These are phyloP conservation scores for Prinia subflava DNA, from an alignment of 2,113 vertebrate species.

Conservation along the genomic window DNA sequence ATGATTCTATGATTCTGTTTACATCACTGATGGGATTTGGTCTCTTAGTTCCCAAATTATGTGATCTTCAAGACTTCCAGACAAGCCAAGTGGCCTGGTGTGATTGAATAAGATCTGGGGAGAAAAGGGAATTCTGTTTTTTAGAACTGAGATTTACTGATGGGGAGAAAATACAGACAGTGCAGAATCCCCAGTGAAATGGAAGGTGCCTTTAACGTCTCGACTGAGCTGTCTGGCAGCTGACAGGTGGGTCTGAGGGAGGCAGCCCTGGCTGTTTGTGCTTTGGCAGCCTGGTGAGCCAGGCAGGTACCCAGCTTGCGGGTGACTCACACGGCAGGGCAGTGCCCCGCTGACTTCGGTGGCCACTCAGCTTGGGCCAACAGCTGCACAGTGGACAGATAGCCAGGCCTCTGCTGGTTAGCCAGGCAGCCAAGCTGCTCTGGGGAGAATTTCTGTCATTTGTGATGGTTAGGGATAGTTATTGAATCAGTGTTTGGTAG, in stretches of 20 bases:
- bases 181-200: not conserved
- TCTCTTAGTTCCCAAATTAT: not conserved
- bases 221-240: not conserved
- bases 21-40: not conserved
- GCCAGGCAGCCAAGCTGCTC: not conserved
- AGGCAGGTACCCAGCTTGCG: not conserved
- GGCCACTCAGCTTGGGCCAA: not conserved
- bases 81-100: not conserved
- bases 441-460: not conserved
- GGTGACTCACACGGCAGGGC: rapidly evolving
- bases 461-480: not conserved
- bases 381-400: not conserved
- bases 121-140: not conserved
- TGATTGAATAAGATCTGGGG: not conserved
- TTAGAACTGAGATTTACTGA: not conserved
- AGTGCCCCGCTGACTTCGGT: rapidly evolving
- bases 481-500: not conserved
- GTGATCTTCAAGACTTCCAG: not conserved
- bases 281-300: not conserved
- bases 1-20: not conserved
- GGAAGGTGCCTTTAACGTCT: not conserved
- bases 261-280: not conserved
- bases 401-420: not conserved
- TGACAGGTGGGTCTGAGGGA: not conserved
- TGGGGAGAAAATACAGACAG: not conserved